Base-by-base conservation (phyloP, 2,797 vertebrate species). In the Hydrocynus forskahlii region DNA sequence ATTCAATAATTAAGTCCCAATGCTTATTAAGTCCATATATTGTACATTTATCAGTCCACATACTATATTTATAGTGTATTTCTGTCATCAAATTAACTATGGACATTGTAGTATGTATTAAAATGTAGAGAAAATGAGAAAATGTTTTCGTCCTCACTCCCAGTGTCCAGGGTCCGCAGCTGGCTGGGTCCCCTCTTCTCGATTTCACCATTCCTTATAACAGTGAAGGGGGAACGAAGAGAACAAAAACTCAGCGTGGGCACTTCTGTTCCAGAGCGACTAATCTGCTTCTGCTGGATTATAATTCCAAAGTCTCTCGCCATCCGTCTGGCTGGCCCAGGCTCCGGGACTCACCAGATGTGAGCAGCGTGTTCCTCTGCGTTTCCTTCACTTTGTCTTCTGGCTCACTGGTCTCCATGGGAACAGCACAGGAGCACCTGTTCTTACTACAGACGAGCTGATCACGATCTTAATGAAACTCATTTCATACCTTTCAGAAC, bases 351-450 rank as follows among this genome's bases (percentile, higher is more conserved):
- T 13, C 63, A 17, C 14, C 66, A 68, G 66, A 10, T 69, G 43
- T 69, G 67, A 12, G 43, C 17, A 12, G 1, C 40, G 66, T 6
- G 40, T 68, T 68, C 21, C n/a, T 64, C 0, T 0, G 0, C 7
- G 21, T 52, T 14, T 3, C 9, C 35, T 23, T 40, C 29, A 29
- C 67, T 19, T 59, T 45, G 21, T 6, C 35, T 66, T 57, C 8
- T 12, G 16, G n/a, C 23, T 60, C 50, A 54, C 21, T 29, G 50
- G 52, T 83, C 66, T 75, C 74, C 74, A 80, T 79, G 68, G 73
- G 8, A 79, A 73, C 79, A 70, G 35, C 48, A 38, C 52, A 29
- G 2, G 52, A 54, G 66, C 43, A 76, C 67, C 50, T 76, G 60
- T 67, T 64, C 35, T 55, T 68, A 10, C 19, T 2, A 48, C 59